Base-by-base conservation (phyloP, 2,888 invertebrate species). In the Beris chalybata region DNA sequence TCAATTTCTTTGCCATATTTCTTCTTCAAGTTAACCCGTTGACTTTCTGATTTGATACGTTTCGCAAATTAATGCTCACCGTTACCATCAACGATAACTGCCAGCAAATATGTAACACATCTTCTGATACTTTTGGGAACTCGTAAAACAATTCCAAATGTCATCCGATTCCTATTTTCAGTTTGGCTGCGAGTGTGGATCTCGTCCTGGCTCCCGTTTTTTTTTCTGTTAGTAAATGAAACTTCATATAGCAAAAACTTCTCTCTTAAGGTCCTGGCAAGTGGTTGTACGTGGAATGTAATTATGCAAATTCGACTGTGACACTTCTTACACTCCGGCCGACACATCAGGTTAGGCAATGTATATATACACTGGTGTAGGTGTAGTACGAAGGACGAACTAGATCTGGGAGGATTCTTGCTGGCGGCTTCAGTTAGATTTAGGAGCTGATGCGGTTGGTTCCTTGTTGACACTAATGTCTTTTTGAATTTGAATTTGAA, bases 401-500 rank as follows among this genome's bases (percentile, higher is more conserved):
- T 48, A 12, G 48, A 48, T 48, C 15, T 48, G 15, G 48, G 48
- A 48, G 38, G 38, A 38, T 38, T 38, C 38, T 38, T 38, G 38
- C 12, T 4, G 9, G 38, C 38, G 38, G 38, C 38, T 38, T 38
- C 38, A 38, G 38, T 38, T 38, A 38, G 38, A 38, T 38, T 38
- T 38, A 38, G 38, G 38, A 38, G 38, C 38, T 38, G 38, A 38
- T 38, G 38, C 55, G 32, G 38, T 55, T 31, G 38, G 55, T 55
- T 55, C 68, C 70, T 68, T 71, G 70, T 71, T 71, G 71, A 71
- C 71, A 71, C 71, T 71, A 71, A 71, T 71, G 71, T 71, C 71
- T 71, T 71, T 71, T 71, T 71, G 71, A 70, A 71, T 71, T 71
- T 71, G 68, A 71, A 71, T 71, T 71, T 71, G 70, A 71, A 71